phyloP scores from a whole-genome alignment of 1,140 invertebrate genomes.

The Mizuhopecten yessoensis region DNA sequence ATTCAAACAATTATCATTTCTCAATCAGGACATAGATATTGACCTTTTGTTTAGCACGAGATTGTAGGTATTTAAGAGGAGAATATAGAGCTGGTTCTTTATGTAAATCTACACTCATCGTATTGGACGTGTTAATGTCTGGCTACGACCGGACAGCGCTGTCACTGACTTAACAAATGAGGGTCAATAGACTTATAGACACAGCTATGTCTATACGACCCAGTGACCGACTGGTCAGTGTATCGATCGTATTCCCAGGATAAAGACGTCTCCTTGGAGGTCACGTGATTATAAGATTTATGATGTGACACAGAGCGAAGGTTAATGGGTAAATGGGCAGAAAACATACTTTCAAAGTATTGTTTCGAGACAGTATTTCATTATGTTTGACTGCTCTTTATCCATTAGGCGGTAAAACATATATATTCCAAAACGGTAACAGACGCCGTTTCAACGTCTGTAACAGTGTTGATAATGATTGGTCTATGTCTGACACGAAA shows the following conservation, averaged over 20 bases:
- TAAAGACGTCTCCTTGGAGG: neutral
- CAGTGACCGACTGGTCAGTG: neutral
- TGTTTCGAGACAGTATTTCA: conserved; percentile 30
- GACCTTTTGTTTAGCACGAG: no score
- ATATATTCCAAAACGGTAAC: neutral
- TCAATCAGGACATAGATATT: no score
- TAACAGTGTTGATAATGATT: conserved; percentile 18
- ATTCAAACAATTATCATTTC: no score
- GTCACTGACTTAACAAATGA: no score
- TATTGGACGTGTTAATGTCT: no score
- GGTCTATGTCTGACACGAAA: no score
- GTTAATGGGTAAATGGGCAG: conserved; percentile 37
- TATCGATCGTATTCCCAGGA: neutral
- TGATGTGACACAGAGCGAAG: conserved; percentile 2
- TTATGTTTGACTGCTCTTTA: neutral
- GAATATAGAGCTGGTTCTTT: no score
- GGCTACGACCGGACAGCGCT: no score
- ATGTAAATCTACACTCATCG: no score
- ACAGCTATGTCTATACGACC: neutral
- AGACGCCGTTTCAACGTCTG: neutral
- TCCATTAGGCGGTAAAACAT: neutral
- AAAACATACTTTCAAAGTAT: no score
- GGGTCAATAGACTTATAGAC: neutral
- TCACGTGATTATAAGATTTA: conserved; percentile 23
- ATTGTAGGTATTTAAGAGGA: no score